Conservation (phyloP, 2,888 invertebrate species). For the Ceramica pisi region DNA sequence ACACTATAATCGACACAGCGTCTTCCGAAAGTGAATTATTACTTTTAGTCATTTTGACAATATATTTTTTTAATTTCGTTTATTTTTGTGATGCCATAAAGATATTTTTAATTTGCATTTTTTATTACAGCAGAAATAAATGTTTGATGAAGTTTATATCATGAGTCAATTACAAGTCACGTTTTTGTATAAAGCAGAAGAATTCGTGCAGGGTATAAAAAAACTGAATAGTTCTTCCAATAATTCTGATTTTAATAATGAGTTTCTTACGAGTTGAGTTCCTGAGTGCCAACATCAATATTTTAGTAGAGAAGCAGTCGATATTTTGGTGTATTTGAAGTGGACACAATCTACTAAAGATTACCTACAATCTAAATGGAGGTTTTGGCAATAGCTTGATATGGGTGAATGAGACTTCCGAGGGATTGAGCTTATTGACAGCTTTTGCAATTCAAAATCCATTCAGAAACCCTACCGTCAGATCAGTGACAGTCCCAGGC, state of each 20-base stretch:
- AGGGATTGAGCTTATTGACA: neutral
- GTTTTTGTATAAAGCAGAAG: neutral
- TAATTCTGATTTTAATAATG: too few relatives aligned
- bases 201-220: neutral
- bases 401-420: neutral
- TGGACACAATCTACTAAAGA: too few relatives aligned
- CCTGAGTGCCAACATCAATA: too few relatives aligned
- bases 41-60: slow-evolving; percentile 4
- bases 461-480: too few relatives aligned
- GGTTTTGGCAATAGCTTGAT: too few relatives aligned
- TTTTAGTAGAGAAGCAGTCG: neutral
- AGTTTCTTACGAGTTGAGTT: too few relatives aligned
- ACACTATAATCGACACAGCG: neutral
- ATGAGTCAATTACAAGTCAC: slow-evolving; percentile 19
- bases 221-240: neutral
- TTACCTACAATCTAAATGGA: too few relatives aligned
- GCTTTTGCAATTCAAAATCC: too few relatives aligned
- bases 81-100: neutral
- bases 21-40: slow-evolving; percentile 3
- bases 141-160: slow-evolving; percentile 4
- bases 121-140: neutral
- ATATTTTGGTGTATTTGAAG: neutral
- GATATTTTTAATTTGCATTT: neutral
- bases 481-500: too few relatives aligned
- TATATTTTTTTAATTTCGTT: neutral